Evolutionary conservation across 2,113 vertebrate species (phyloP), one percentile per base, ranked within the genome.

Genomic region (Ariopsis seemanni): DNA sequence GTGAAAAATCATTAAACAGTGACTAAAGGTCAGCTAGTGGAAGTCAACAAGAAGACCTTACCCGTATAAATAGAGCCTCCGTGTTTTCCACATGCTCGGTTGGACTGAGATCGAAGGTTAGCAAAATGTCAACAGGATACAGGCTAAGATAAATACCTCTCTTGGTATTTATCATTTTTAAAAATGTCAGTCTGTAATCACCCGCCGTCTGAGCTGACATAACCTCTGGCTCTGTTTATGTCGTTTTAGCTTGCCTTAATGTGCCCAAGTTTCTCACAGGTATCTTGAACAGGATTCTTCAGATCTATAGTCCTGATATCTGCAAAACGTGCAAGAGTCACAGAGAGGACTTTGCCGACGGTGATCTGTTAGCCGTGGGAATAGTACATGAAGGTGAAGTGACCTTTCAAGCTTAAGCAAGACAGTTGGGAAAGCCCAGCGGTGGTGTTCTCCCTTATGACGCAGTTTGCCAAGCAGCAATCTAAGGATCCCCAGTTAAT

Each of bases 401-500:
- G n/a, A 86, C 20, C 14, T 65, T 60, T 67, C 78, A 90, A 78
- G 58, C 78, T 81, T n/a, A 62, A 42, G 48, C 85, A 82, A 69
- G 55, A 50, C 9, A 4, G 42, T 83, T 72, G 71, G 85, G 84
- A 60, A 89, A 30, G 48, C 85, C 86, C 90, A 87, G 58, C 83
- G 75, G 65, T 77, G 75, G 60, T 65, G 53, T 52, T 11, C 58
- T 71, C n/a, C 34, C 84, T 74, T 57, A 86, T 91, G 91, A 91
- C 82, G 77, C 87, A 89, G 85, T 78, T 85, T 86, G 65, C 22
- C 63, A 42, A 18, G 65, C n/a, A 52, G 72, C 74, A 89, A 83
- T 90, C 88, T 84, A 69, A 87, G 87, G 58, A 89, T 90, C 74
- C 82, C 85, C 60, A 53, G 15, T 83, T 90, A 90, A 91, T 48